Evolutionary conservation across 1,140 invertebrate species (phyloP).

Genomic region (Megalonaias nervosa): DNA sequence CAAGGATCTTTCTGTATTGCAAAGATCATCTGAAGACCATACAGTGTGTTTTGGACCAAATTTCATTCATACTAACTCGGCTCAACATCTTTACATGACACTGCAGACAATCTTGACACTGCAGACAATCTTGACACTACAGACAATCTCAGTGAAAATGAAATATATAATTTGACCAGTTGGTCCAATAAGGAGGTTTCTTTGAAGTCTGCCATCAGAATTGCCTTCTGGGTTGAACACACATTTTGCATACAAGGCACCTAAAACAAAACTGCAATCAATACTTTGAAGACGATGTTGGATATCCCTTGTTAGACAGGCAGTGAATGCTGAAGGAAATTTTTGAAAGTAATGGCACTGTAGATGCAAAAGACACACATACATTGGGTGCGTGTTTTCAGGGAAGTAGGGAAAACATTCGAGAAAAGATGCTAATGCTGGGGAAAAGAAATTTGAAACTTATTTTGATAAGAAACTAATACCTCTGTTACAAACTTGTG

Average conservation of each 20-base stretch:
- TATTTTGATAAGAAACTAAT: not conserved
- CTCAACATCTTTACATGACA: constrained; percentile 10
- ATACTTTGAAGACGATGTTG: not conserved
- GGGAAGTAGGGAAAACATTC: not conserved
- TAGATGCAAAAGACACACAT: constrained; percentile 2
- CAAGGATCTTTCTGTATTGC: constrained; percentile 4
- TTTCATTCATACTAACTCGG: constrained; percentile 12
- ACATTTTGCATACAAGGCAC: constrained; percentile 5
- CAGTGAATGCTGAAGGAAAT: not conserved
- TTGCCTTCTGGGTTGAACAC: not conserved
- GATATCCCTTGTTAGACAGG: constrained; percentile 1
- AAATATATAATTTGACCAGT: not conserved
- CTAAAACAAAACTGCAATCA: constrained; percentile 2
- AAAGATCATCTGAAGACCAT: constrained; percentile 1
- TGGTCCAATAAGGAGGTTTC: not conserved
- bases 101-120: constrained; percentile 12
- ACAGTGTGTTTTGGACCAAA: constrained; percentile 17
- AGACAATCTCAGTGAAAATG: constrained; percentile 7
- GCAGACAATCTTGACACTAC: constrained; percentile 13
- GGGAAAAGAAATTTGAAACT: constrained; percentile 9
- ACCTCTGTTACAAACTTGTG: not conserved
- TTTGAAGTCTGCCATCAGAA: not conserved
- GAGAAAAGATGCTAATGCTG: not conserved
- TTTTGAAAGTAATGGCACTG: not conserved
- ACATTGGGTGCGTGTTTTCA: not conserved